Base-by-base conservation (phyloP, 2,888 invertebrate genomes). In the Eupithecia abbreviata region DNA sequence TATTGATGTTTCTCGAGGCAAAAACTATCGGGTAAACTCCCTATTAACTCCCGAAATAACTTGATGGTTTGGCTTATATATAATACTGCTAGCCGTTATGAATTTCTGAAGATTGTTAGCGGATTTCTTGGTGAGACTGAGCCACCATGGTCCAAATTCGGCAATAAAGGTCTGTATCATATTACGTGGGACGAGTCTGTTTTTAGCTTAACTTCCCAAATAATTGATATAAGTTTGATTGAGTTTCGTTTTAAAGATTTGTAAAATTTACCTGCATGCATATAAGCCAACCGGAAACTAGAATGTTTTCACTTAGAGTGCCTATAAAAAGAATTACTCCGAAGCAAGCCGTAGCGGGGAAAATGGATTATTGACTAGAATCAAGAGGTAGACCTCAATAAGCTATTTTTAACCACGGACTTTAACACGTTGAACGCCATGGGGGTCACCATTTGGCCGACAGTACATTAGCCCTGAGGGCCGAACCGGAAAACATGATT, bases 1-100 rank as follows among this genome's bases (percentile, higher is more conserved):
- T 84, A 85, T 79, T 84, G 82, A 72, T 78, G 73, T 41, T 55
- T 65, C 58, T 41, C 49, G 74, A 66, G 13, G 70, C 49, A 73
- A 75, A 76, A 51, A 47, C 47, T 72, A 69, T 69, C 30, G 69
- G 69, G 47, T 42, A 49, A 47, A 69, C 4, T 45, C 12, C 69
- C 45, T 18, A 69, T 69, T 68, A 47, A 18, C 45, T 69, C 12
- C 18, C 2, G 69, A 49, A 66, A 66, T 41, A 42, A 66, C 66
- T 42, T 7, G 18, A 42, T 13, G 15, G 66, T 66, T 42, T 66
- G 42, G 41, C 7, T 42, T 7, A 42, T 15, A 15, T 42, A 42
- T 65, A 41, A 13, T 13, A 42, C 18, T 66, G 66, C 41, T 66
- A 30, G 6, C 30, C 30, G 30, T 62, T 62, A 30, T 10, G 30